Percentiles rank a stretch among this genome's conserved stretches.
phyloP scores from a whole-genome alignment of 1,140 invertebrate species.

The Drosophila subpulchrella region DNA sequence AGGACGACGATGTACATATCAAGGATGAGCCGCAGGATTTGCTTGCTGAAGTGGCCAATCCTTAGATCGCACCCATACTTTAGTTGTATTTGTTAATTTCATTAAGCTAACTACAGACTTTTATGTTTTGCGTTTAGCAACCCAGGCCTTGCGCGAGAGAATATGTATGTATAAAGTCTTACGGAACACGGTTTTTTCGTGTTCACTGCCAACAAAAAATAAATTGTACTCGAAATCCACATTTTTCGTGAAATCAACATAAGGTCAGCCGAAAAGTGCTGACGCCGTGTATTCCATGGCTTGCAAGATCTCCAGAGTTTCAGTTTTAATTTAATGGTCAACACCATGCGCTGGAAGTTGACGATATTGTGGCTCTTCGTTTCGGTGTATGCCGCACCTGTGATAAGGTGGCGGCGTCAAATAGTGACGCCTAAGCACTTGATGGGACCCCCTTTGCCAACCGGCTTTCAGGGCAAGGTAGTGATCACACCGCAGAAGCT shows the following conservation, averaged over 20 bases:
- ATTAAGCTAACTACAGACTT: not conserved
- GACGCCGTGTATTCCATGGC: not conserved
- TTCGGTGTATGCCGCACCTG: not conserved
- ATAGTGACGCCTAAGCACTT: constrained; percentile 63
- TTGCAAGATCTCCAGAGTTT: not conserved
- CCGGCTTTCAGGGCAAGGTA: constrained; percentile 21
- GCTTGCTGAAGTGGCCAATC: constrained; percentile 16
- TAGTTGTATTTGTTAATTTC: not conserved
- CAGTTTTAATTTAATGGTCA: not conserved
- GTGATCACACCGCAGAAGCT: constrained; percentile 58
- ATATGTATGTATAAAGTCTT: constrained; percentile 19
- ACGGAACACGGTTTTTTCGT: constrained; percentile 26
- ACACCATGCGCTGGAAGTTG: constrained; percentile 29
- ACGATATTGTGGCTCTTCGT: constrained; percentile 3
- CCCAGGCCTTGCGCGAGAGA: constrained; percentile 1
- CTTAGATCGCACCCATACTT: not conserved
- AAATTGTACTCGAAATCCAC: constrained; percentile 5
- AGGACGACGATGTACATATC: constrained; percentile 88
- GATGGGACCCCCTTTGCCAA: constrained; percentile 10
- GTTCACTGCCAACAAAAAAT: constrained; percentile 31
- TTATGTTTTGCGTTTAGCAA: not conserved
- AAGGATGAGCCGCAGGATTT: constrained; percentile 72
- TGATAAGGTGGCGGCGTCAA: constrained; percentile 40
- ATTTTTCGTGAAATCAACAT: not conserved
- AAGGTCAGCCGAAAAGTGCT: constrained; percentile 16